Percentiles rank a stretch among this genome's conserved stretches.
Evolutionary conservation across 2,888 invertebrate species (phyloP).

Genomic region (Napeogenes sylphis): DNA sequence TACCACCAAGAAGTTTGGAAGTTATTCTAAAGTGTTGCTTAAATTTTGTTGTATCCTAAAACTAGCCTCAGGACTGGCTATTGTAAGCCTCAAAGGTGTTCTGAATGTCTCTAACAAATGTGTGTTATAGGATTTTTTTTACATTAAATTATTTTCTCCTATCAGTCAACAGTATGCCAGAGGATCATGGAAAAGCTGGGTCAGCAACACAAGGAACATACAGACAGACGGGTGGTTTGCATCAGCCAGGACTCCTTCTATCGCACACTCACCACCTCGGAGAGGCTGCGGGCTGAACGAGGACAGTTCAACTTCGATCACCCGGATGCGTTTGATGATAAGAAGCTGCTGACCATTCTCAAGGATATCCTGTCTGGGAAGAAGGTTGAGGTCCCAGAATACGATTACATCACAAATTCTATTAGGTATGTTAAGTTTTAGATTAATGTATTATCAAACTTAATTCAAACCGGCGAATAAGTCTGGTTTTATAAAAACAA

Average conservation of each 20-base stretch:
- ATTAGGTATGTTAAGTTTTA: constrained; percentile 78
- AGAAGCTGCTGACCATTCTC: constrained; percentile 87
- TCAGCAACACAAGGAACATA: constrained; percentile 92
- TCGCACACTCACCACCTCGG: constrained; percentile 87
- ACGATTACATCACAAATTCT: constrained; percentile 94
- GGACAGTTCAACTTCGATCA: constrained; percentile 99
- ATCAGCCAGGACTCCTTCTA: constrained; percentile 99
- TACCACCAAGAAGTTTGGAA: no score
- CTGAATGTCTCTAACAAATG: no score
- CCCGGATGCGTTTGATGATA: constrained; percentile 97
- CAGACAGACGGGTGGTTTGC: constrained; percentile 92
- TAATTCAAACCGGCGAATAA: no score
- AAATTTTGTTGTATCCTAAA: no score
- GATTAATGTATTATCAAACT: background rate
- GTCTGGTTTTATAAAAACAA: background rate
- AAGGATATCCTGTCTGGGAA: constrained; percentile 90
- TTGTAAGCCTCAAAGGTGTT: no score
- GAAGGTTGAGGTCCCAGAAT: constrained; percentile 93
- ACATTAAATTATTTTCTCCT: no score
- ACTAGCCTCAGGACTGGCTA: no score
- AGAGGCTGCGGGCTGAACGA: constrained; percentile 88
- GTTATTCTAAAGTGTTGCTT: no score
- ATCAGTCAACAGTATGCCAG: constrained; percentile 97
- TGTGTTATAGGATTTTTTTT: no score
- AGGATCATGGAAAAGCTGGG: constrained; percentile 98